Evolutionary conservation across 2,888 invertebrate genomes (phyloP).

Genomic region (Hirudinaria manillensis): DNA sequence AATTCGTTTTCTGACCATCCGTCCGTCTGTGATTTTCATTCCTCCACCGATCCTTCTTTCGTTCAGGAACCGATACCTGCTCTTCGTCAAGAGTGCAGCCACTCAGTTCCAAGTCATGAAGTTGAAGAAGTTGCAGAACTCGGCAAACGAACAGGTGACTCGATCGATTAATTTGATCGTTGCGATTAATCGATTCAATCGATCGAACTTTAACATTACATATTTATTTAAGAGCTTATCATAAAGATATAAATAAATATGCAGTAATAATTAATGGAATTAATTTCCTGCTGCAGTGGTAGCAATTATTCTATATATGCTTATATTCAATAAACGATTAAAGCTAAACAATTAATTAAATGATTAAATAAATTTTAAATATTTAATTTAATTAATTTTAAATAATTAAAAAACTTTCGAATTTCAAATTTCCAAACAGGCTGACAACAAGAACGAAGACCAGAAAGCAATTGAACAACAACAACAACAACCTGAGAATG

Average conservation of each 20-base stretch:
- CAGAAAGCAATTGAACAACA: neutral
- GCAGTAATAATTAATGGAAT: too few species aligned
- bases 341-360: too few species aligned
- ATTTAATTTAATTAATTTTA: too few species aligned
- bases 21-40: too few species aligned
- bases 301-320: too few species aligned
- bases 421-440: neutral
- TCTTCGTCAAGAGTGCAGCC: slow-evolving; percentile 91
- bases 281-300: too few species aligned
- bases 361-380: too few species aligned
- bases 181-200: neutral
- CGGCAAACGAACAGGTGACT: slow-evolving; percentile 20
- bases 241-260: too few species aligned
- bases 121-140: slow-evolving; percentile 59
- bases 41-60: neutral
- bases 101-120: slow-evolving; percentile 85
- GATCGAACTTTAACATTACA: too few species aligned
- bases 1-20: too few species aligned
- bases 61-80: slow-evolving; percentile 66
- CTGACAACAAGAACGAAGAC: neutral
- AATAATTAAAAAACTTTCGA: slow-evolving; percentile 7
- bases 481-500: slow-evolving; percentile 46
- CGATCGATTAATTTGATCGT: neutral
- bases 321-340: too few species aligned
- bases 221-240: too few species aligned